Conservation (phyloP, 2,888 invertebrate species). For the Chorisops tibialis region DNA sequence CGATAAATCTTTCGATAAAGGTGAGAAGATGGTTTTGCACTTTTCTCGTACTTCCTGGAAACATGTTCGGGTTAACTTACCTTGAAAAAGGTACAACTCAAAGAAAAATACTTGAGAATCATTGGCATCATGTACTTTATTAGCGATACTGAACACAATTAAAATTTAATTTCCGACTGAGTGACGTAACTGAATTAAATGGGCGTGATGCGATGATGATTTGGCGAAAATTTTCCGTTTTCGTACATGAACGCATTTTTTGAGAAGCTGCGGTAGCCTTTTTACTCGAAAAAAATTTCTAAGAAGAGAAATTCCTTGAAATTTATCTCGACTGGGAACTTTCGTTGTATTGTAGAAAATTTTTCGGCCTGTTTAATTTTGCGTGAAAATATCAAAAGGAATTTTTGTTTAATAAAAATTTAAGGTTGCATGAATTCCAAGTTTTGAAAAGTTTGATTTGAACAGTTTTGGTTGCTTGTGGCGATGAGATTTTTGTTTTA, state of each 20-base stretch:
- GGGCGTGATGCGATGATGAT: slow-evolving; percentile 12
- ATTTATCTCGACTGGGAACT: not conserved
- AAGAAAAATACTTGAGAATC: not conserved
- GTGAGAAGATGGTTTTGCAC: slow-evolving; percentile 18
- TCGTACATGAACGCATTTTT: not conserved
- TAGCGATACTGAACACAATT: slow-evolving; percentile 16
- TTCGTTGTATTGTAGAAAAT: not conserved
- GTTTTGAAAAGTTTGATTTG: too few species aligned
- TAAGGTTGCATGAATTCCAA: too few species aligned
- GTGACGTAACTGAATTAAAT: slow-evolving; percentile 12
- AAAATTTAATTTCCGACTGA: slow-evolving; percentile 17
- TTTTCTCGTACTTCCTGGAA: slow-evolving; percentile 17
- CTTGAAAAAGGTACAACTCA: not conserved
- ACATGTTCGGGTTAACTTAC: slow-evolving; percentile 9
- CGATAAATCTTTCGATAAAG: too few species aligned
- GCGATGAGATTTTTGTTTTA: too few species aligned
- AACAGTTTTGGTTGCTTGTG: too few species aligned
- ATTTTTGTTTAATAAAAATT: too few species aligned
- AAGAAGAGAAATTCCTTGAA: too few species aligned
- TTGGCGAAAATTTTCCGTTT: slow-evolving; percentile 3
- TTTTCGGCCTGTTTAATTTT: not conserved
- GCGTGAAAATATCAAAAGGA: not conserved
- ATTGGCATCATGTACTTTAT: slow-evolving; percentile 13
- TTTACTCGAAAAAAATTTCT: too few species aligned
- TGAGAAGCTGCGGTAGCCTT: too few species aligned